Percentiles rank a stretch among this genome's conserved stretches.
phyloP scores from a whole-genome alignment of 2,888 invertebrate species.

The Hemaris fuciformis region DNA sequence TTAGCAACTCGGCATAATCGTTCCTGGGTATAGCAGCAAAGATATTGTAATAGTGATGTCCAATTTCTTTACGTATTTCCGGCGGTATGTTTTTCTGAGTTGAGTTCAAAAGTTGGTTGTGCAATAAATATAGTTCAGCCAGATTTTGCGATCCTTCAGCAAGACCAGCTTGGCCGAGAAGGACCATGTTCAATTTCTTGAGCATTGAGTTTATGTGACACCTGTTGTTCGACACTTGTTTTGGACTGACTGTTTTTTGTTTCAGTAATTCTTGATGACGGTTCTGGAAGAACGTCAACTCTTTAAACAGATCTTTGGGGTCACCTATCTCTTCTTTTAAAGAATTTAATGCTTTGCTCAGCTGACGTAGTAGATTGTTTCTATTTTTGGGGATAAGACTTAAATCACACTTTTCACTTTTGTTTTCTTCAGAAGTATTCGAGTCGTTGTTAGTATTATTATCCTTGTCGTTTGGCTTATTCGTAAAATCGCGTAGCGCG shows the following conservation, averaged over 20 bases:
- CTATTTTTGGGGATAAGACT: conserved; percentile 61
- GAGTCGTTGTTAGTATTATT: conserved; percentile 31
- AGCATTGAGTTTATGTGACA: conserved; percentile 67
- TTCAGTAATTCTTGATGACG: conserved; percentile 64
- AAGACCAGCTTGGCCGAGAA: conserved; percentile 82
- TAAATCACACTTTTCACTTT: conserved; percentile 22
- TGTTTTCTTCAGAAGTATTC: conserved; percentile 21
- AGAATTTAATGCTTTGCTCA: conserved; percentile 57
- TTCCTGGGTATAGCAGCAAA: conserved; percentile 69
- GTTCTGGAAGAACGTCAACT: conserved; percentile 65
- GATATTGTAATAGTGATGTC: conserved; percentile 73
- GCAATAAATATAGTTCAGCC: conserved; percentile 59
- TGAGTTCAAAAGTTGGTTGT: conserved; percentile 52
- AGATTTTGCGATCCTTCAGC: conserved; percentile 73
- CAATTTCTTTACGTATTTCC: conserved; percentile 72
- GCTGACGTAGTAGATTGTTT: conserved; percentile 48
- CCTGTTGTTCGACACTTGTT: conserved; percentile 51
- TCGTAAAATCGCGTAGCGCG: conserved; percentile 66
- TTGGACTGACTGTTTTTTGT: conserved; percentile 57
- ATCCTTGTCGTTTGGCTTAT: conserved; percentile 26
- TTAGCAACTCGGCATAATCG: conserved; percentile 62
- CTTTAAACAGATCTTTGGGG: conserved; percentile 66
- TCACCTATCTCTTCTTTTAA: conserved; percentile 75
- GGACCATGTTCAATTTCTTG: conserved; percentile 79
- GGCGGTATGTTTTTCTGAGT: conserved; percentile 53